phyloP scores from a whole-genome alignment of 2,113 vertebrate genomes.

The Myotis davidii region DNA sequence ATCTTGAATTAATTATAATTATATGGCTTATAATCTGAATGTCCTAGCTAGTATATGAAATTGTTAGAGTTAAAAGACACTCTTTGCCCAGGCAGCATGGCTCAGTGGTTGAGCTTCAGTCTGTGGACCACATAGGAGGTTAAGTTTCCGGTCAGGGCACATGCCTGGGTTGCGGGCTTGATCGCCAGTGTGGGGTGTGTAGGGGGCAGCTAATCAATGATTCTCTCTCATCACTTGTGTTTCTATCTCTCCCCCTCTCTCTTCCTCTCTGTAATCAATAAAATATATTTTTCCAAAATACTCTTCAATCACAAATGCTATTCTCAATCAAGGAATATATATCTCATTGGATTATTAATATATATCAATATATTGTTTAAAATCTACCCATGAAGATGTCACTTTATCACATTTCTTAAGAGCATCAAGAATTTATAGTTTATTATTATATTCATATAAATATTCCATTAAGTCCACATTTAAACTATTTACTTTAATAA shows the following conservation, averaged over 20 bases:
- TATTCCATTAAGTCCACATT: neutral
- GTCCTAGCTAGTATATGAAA: neutral
- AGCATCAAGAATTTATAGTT: neutral
- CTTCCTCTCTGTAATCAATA: no score
- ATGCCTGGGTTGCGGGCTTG: no score
- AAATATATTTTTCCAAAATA: neutral
- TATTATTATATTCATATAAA: neutral
- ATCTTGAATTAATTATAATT: constrained; percentile 8
- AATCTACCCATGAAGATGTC: neutral
- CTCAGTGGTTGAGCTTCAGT: no score
- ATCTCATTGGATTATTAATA: neutral
- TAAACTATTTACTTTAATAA: neutral
- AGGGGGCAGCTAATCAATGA: no score
- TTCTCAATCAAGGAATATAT: constrained; percentile 7
- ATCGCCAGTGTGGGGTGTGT: no score
- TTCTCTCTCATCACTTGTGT: no score
- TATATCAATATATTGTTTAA: neutral
- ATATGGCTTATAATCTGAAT: neutral
- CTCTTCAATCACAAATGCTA: neutral
- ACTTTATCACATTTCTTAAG: constrained; percentile 36
- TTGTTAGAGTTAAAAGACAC: neutral
- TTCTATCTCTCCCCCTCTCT: no score
- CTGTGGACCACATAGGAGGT: no score
- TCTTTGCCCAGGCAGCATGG: no score
- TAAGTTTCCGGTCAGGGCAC: no score